These are phyloP conservation scores for Camelus dromedarius DNA, from an alignment of 2,113 vertebrate species.

Conservation along the genomic window DNA sequence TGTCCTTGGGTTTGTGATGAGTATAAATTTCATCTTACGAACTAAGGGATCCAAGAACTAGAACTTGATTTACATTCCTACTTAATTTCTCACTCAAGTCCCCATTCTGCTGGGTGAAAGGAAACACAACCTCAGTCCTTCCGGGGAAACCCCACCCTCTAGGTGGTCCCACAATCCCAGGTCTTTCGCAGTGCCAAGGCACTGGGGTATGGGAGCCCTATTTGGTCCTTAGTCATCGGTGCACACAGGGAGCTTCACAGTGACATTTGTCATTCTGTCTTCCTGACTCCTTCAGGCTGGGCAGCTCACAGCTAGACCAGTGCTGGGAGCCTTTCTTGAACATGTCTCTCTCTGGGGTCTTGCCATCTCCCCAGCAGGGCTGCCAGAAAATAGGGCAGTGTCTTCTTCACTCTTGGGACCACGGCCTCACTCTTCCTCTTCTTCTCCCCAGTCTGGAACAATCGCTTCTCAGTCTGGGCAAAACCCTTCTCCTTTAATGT, in stretches of 20 bases:
- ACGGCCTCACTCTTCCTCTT: not conserved
- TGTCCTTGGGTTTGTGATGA: not conserved
- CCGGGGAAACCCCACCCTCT: not conserved
- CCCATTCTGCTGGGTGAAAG: not conserved
- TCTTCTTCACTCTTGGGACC: not conserved
- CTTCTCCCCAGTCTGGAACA: too few relatives aligned
- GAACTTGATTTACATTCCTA: not conserved
- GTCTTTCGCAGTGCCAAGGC: not conserved
- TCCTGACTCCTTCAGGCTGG: not conserved
- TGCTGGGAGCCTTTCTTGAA: not conserved
- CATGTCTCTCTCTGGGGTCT: not conserved
- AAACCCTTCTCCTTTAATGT: not conserved
- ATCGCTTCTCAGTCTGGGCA: not conserved
- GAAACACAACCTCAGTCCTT: not conserved
- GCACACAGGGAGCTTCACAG: not conserved
- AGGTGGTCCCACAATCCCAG: not conserved
- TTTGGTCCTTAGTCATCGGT: not conserved
- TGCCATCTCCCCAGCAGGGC: not conserved
- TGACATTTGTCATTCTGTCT: not conserved
- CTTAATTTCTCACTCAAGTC: not conserved
- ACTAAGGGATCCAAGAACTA: not conserved
- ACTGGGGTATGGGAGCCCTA: not conserved
- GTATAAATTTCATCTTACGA: not conserved
- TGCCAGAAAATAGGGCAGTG: too few relatives aligned
- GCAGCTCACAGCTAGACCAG: too few relatives aligned